Evolutionary conservation across 1,140 invertebrate genomes (phyloP), one percentile per base, ranked within the genome.

Genomic region (Potamilus streckersoni): DNA sequence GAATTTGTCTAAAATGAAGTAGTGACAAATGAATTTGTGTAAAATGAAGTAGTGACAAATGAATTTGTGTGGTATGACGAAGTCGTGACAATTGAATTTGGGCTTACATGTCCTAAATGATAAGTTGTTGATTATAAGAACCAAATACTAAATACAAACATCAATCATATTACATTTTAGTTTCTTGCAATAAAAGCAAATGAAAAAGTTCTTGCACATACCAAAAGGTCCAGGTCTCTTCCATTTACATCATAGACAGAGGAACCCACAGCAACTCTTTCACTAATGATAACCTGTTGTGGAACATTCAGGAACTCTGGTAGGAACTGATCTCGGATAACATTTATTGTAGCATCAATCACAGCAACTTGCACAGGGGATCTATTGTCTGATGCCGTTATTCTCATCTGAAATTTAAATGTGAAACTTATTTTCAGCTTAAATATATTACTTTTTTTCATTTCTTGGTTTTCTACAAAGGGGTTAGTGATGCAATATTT

Each of bases 211-310:
- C 0, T 68, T 49, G 56, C 59, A 70, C 79, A 74, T 69, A 84
- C 83, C 62, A 80, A 62, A 73, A 80, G 79, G 69, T 85, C 84
- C 27, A 55, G 20, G 60, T 85, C 84, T 56, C 67, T 80, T 57
- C 83, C 84, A 13, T 49, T 79, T 11, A 83, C 82, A 23, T 55
- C 76, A 59, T 71, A 66, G n/a, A 84, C 77, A 49, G 61, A 75
- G 17, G 79, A 63, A 19, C 80, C 83, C n/a, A 77, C 61, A 1
- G 65, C n/a, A 16, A 63, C 19, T 38, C 64, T 77, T 70, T 85
- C 84, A 64, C 69, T 70, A n/a, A 85, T 20, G 23, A 66, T 72
- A 15, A 68, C 55, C 17, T n/a, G 16, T 68, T 82, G 82, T 14
- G 72, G 73, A 6, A 23, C 17, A 63, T 78, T 79, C 6, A 73